These are phyloP conservation scores for Misgurnus mizolepis DNA, from an alignment of 2,113 vertebrate genomes.

Conservation along the genomic window DNA sequence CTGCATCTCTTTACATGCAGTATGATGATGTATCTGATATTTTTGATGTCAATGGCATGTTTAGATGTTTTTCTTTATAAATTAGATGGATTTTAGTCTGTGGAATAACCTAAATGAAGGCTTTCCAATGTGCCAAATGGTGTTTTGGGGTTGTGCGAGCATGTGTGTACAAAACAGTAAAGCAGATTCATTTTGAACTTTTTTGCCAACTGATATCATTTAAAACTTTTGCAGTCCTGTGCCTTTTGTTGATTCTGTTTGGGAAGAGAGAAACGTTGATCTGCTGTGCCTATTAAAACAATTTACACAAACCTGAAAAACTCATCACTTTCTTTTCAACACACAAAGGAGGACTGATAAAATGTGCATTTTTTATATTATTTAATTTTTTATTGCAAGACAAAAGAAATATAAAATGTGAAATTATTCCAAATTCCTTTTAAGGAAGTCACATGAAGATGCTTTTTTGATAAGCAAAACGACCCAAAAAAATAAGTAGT, in stretches of 20 bases:
- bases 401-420: no score
- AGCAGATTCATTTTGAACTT: neutral
- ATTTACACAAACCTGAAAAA: neutral
- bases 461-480: no score
- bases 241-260: conserved; percentile 33
- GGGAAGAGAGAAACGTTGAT: conserved; percentile 18
- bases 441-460: no score
- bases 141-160: neutral
- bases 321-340: neutral
- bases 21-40: neutral
- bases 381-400: no score
- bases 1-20: no score
- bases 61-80: neutral
- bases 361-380: no score
- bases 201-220: conserved; percentile 23
- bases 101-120: neutral
- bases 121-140: conserved; percentile 4
- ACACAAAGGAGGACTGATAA: neutral
- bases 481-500: no score
- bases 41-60: neutral
- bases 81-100: neutral
- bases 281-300: conserved; percentile 16
- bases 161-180: neutral
- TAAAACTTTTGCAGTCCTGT: neutral
- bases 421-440: no score